Percentiles rank a stretch among this genome's conserved stretches.
phyloP scores from a whole-genome alignment of 2,888 invertebrate genomes.

The Diachrysia chrysitis region DNA sequence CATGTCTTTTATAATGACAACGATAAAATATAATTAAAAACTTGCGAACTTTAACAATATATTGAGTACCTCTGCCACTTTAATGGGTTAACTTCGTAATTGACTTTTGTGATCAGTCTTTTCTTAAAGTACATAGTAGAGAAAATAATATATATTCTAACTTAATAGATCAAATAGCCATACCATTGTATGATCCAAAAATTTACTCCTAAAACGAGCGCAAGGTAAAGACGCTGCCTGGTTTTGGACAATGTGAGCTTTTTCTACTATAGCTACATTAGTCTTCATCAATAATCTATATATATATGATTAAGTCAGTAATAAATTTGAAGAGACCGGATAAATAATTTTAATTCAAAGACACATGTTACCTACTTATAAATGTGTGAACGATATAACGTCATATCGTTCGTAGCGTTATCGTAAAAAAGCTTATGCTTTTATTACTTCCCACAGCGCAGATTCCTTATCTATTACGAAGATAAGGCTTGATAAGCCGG shows the following conservation, averaged over 20 bases:
- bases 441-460: slow-evolving; percentile 22
- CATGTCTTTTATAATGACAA: slow-evolving; percentile 12
- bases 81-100: slow-evolving; percentile 35
- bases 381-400: slow-evolving; percentile 15
- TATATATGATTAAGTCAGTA: neutral
- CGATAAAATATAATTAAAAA: slow-evolving; percentile 31
- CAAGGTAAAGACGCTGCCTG: slow-evolving; percentile 9
- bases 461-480: slow-evolving; percentile 30
- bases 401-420: no score
- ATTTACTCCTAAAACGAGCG: slow-evolving; percentile 30
- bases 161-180: slow-evolving; percentile 23
- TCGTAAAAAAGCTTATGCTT: no score
- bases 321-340: neutral
- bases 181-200: slow-evolving; percentile 28
- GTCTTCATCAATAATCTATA: neutral
- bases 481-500: slow-evolving; percentile 60
- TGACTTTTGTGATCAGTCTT: slow-evolving; percentile 38
- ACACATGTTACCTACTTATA: slow-evolving; percentile 9
- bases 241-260: neutral
- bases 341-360: slow-evolving; percentile 1
- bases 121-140: slow-evolving; percentile 18
- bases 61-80: slow-evolving; percentile 27
- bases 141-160: slow-evolving; percentile 11
- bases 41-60: slow-evolving; percentile 31
- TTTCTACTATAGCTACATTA: slow-evolving; percentile 13